Conservation (phyloP, 2,113 vertebrate species). For the Scortum barcoo region DNA sequence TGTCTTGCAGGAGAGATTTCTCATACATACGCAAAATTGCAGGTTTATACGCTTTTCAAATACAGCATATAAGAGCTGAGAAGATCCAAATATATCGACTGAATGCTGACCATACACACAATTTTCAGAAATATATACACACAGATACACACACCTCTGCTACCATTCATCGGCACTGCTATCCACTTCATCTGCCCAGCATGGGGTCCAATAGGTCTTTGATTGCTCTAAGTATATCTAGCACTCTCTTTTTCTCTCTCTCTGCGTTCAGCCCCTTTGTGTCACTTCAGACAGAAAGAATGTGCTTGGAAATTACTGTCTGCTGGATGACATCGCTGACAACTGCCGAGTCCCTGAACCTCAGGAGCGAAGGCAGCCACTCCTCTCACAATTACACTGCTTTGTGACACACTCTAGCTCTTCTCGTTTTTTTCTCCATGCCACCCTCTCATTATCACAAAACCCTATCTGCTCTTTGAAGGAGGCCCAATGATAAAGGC, state of each 20-base stretch:
- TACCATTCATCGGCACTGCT: conserved; percentile 1
- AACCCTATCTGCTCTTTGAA: conserved; percentile 59
- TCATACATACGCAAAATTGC: not conserved
- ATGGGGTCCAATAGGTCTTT: conserved; percentile 48
- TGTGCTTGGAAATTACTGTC: conserved; percentile 47
- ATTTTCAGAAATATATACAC: not conserved
- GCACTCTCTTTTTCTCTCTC: conserved; percentile 9
- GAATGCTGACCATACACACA: not conserved
- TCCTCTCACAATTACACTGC: conserved; percentile 43
- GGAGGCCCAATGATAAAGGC: conserved; percentile 43
- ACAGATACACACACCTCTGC: not conserved
- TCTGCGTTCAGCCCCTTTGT: conserved; percentile 40
- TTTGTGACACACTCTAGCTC: conserved; percentile 25
- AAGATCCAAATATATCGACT: not conserved
- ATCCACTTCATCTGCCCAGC: conserved; percentile 26
- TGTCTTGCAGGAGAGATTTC: not conserved
- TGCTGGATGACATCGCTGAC: conserved; percentile 38
- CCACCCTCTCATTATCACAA: conserved; percentile 63
- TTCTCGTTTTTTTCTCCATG: not conserved
- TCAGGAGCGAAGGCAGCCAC: conserved; percentile 25
- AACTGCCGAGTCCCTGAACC: conserved; percentile 35
- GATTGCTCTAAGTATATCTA: conserved; percentile 46
- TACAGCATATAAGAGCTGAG: not conserved
- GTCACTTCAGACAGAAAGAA: conserved; percentile 46
- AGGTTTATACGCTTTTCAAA: not conserved